phyloP scores from a whole-genome alignment of 1,140 invertebrate genomes.

The Drosophila paulistorum region DNA sequence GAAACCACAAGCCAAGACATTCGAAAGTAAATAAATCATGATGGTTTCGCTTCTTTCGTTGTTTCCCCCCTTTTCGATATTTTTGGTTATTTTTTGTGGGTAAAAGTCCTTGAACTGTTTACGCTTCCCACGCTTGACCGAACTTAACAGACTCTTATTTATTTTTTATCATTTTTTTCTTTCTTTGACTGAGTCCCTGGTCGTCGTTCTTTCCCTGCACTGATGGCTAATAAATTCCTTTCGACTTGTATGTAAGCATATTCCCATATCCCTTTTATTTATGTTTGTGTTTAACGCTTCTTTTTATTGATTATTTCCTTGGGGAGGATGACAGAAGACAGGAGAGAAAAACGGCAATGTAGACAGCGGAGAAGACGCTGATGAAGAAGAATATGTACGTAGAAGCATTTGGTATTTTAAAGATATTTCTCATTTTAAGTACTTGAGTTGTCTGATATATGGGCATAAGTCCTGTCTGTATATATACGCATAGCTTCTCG shows the following conservation, averaged over 20 bases:
- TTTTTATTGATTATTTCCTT: conserved; percentile 69
- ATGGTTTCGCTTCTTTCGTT: conserved; percentile 28
- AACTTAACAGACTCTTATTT: conserved; percentile 57
- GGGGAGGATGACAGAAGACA: background rate
- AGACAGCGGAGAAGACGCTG: background rate
- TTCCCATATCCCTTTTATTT: conserved; percentile 65
- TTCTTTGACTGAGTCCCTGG: conserved; percentile 41
- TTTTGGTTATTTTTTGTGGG: conserved; percentile 15
- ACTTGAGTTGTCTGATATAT: conserved; percentile 57
- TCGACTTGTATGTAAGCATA: conserved; percentile 13
- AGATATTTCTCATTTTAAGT: conserved; percentile 57
- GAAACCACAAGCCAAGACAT: conserved; percentile 62
- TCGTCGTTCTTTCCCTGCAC: conserved; percentile 26
- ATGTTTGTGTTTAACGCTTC: conserved; percentile 60
- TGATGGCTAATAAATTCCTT: conserved; percentile 64
- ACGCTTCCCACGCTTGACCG: conserved; percentile 49
- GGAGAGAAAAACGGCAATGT: background rate
- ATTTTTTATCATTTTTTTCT: conserved; percentile 63
- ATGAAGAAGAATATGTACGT: conserved; percentile 6
- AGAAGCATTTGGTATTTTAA: conserved; percentile 30
- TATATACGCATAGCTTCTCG: conserved; percentile 42
- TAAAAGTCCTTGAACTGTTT: conserved; percentile 70
- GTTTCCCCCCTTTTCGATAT: background rate
- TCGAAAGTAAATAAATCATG: conserved; percentile 78
- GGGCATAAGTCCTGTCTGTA: conserved; percentile 3